phyloP scores from a whole-genome alignment of 2,113 vertebrate genomes.

The Pedetes capensis region DNA sequence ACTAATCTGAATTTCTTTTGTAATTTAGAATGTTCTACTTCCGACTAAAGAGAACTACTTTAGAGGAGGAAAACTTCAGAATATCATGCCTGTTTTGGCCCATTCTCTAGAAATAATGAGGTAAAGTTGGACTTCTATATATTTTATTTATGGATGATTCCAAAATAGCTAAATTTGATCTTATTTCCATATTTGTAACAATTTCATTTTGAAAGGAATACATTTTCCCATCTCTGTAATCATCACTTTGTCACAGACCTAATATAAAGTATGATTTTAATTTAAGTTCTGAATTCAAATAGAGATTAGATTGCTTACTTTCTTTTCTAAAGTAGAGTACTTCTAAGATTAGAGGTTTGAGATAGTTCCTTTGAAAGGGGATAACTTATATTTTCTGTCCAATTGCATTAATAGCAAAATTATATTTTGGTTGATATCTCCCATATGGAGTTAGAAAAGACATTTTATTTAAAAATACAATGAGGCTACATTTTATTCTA shows the following conservation, averaged over 20 bases:
- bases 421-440: background rate
- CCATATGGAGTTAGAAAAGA: background rate
- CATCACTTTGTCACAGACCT: background rate
- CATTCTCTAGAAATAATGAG: constrained; percentile 34
- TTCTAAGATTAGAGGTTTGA: constrained; percentile 1
- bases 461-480: constrained; percentile 7
- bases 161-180: constrained; percentile 32
- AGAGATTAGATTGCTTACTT: background rate
- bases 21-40: background rate
- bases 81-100: background rate
- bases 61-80: background rate
- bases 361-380: background rate
- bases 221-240: constrained; percentile 10
- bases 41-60: constrained; percentile 21
- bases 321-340: background rate
- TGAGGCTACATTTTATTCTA: background rate
- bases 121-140: background rate
- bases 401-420: background rate
- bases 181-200: background rate
- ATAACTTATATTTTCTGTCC: constrained; percentile 37
- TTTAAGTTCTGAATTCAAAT: constrained; percentile 27
- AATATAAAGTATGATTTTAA: constrained; percentile 19
- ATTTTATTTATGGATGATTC: background rate
- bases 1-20: background rate
- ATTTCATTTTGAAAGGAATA: constrained; percentile 34